Evolutionary conservation across 1,140 invertebrate species (phyloP).

Genomic region (Megathymus violae): DNA sequence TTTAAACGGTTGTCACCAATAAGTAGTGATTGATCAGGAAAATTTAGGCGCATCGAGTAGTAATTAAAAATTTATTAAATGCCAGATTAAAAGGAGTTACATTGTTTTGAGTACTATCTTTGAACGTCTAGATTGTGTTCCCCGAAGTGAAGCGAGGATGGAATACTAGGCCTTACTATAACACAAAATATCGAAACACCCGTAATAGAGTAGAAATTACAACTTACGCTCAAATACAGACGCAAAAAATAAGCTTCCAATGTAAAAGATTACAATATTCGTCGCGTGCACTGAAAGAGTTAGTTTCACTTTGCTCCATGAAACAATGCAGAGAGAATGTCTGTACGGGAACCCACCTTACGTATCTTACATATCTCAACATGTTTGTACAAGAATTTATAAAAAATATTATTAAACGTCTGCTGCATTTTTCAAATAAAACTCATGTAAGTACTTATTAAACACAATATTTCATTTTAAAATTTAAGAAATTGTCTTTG

Average conservation of each 20-base stretch:
- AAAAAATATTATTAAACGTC: conserved; percentile 2
- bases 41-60: too few species aligned
- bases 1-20: too few species aligned
- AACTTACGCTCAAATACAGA: too few species aligned
- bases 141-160: too few species aligned
- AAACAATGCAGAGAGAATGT: conserved; percentile 26
- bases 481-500: neutral
- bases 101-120: too few species aligned
- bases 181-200: too few species aligned
- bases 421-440: neutral
- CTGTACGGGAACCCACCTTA: conserved; percentile 15
- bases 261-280: neutral
- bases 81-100: too few species aligned
- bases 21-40: too few species aligned
- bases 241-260: conserved; percentile 7
- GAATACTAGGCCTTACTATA: too few species aligned
- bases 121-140: too few species aligned
- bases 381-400: neutral
- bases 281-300: conserved; percentile 8
- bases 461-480: neutral
- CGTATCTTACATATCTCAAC: conserved; percentile 15
- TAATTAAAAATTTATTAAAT: too few species aligned
- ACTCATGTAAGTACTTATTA: neutral
- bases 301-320: conserved; percentile 6
- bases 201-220: too few species aligned